Evolutionary conservation across 2,797 vertebrate genomes (phyloP).

Genomic region (Aratinga solstitialis): DNA sequence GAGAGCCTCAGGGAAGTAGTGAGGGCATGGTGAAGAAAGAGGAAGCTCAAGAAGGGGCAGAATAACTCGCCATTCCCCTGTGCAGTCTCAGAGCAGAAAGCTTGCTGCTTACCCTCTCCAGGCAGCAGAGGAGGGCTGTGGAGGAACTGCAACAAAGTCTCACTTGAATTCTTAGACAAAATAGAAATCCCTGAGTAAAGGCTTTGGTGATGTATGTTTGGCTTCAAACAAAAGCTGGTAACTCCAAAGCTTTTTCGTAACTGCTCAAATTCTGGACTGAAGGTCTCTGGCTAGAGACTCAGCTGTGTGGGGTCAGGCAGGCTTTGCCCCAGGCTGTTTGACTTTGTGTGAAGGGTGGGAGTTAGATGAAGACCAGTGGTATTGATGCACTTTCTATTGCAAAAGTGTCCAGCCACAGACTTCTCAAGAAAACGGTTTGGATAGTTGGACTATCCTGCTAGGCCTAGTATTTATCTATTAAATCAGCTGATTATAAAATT

Average conservation of each 20-base stretch:
- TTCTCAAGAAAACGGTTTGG: not conserved
- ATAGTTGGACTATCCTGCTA: not conserved
- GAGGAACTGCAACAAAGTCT: not conserved
- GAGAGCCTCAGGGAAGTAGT: not conserved
- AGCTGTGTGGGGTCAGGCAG: not conserved
- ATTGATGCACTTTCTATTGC: not conserved
- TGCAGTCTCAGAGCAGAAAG: fast-evolving
- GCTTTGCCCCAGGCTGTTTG: not conserved
- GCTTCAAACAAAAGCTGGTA: not conserved
- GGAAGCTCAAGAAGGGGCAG: not conserved
- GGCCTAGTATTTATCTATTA: not conserved
- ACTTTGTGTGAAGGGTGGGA: not conserved
- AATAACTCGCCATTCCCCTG: fast-evolving
- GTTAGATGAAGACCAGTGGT: not conserved
- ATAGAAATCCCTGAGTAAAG: not conserved
- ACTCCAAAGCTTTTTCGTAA: not conserved
- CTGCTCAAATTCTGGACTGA: not conserved
- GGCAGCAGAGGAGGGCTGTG: not conserved
- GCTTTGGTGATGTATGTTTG: not conserved
- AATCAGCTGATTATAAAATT: not conserved
- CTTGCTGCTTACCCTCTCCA: not conserved
- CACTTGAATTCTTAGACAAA: not conserved
- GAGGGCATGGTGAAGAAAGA: not conserved
- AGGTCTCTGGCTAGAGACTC: not conserved
- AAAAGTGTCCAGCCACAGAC: too few relatives aligned